Evolutionary conservation across 1,140 invertebrate species (phyloP), one percentile per base, ranked within the genome.

Genomic region (Harlomillsia oculata): DNA sequence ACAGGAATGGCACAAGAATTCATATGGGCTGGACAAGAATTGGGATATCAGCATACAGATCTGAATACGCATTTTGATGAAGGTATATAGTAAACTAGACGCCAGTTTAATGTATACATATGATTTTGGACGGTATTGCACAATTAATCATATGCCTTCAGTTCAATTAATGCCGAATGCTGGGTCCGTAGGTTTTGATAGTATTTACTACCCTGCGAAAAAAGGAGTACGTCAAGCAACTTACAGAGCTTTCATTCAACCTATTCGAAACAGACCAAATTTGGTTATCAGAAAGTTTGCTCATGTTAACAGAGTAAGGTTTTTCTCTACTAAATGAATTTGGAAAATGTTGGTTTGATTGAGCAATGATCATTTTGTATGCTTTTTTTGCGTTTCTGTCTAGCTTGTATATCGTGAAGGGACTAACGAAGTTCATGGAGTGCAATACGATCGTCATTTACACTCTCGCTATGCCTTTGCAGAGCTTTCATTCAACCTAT

Each of bases 31-130:
- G 90, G 88, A 0, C 74, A 78, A 6, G 85, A 94, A 70, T 75
- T 90, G 21, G 90, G 91, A 14, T 95, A 93, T 67, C 80, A 83
- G 57, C 87, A 82, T 66, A 78, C 85, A 41, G 89, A 92, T 67
- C 86, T 92, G 14, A 92, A 89, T 74, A 84, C 89, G 1, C n/a
- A 32, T 9, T 52, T 41, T 32, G 36, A 39, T 18, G 49, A 58
- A 46, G 56, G 56, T 36, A 37, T 1, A 20, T 16, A 16, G 29
- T 43, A 6, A 23, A 26, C 11, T 11, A 45, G 9, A 3, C 1
- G 16, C 4, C 14, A 8, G 14, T 34, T 14, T 34, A 8, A 14
- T 34, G 6, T 34, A 8, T 8, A 14, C 6, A 34, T 34, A 8
- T 34, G 30, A 34, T 34, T 14, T 8, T n/a, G n/a, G n/a, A n/a